phyloP scores from a whole-genome alignment of 2,888 invertebrate genomes.

The Penaeus monodon region DNA sequence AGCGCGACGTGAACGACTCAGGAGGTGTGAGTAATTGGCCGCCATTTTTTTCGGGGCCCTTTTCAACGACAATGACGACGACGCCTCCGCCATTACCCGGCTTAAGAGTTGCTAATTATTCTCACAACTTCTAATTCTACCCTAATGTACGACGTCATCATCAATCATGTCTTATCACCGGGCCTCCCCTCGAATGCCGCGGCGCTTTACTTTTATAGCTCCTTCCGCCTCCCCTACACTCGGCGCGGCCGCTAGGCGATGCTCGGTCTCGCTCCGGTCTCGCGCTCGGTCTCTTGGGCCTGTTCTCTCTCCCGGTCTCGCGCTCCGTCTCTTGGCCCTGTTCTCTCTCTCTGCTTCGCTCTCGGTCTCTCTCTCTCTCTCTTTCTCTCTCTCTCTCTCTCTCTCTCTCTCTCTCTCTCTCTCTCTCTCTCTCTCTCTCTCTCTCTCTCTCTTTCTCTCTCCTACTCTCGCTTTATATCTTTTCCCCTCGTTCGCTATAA shows the following conservation, averaged over 20 bases:
- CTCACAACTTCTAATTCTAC: slow-evolving; percentile 37
- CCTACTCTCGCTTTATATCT: neutral
- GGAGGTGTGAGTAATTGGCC: neutral
- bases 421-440: slow-evolving; percentile 7
- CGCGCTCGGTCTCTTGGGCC: neutral
- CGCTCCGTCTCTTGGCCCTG: neutral
- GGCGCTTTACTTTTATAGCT: neutral
- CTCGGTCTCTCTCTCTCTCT: neutral
- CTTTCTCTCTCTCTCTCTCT: neutral
- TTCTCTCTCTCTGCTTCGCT: neutral
- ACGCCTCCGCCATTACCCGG: slow-evolving; percentile 11
- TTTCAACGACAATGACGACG: neutral
- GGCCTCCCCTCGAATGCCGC: neutral
- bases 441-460: slow-evolving; percentile 6
- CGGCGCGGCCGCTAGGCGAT: neutral
- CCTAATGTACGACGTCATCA: slow-evolving; percentile 37
- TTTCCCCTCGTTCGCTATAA: neutral
- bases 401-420: slow-evolving; percentile 6
- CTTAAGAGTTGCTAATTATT: slow-evolving; percentile 33
- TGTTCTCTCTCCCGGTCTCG: neutral
- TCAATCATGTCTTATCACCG: slow-evolving; percentile 37
- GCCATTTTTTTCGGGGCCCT: neutral
- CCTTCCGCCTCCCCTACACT: neutral
- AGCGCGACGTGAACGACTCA: too few relatives aligned
- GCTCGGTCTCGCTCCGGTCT: neutral